A percentile compares a stretch with the other conserved stretches of the same genome.
These are phyloP conservation scores for Struthio camelus DNA, from an alignment of 2,113 vertebrate species.

Conservation along the genomic window DNA sequence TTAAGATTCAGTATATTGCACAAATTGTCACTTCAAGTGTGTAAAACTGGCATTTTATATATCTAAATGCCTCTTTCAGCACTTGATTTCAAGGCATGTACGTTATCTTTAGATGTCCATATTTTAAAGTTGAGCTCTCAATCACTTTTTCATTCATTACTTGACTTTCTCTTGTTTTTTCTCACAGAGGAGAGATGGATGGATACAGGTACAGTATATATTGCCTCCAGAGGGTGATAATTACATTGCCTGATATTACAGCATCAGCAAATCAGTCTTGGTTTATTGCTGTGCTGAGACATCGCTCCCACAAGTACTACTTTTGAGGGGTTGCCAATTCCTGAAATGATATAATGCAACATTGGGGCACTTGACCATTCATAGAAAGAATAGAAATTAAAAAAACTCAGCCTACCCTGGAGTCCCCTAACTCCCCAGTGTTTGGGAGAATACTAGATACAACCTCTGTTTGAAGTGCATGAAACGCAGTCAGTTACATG, in stretches of 20 bases:
- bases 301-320: not conserved
- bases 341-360: not conserved
- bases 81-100: not conserved
- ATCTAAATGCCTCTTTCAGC: not conserved
- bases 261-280: not conserved
- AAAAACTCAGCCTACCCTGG: not conserved
- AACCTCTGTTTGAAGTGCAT: not conserved
- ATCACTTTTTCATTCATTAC: not conserved
- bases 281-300: not conserved
- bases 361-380: not conserved
- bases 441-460: not conserved
- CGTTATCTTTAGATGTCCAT: not conserved
- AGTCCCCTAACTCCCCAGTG: not conserved
- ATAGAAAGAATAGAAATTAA: not conserved
- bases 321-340: not conserved
- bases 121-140: not conserved
- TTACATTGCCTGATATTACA: conserved; percentile 4
- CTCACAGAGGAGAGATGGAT: not conserved
- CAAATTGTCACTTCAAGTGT: not conserved
- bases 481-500: not conserved
- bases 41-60: not conserved
- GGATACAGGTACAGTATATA: not conserved
- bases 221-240: not conserved
- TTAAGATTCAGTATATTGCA: not conserved
- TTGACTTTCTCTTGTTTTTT: not conserved